phyloP scores from a whole-genome alignment of 2,797 vertebrate species.

The Cyclopterus lumpus region DNA sequence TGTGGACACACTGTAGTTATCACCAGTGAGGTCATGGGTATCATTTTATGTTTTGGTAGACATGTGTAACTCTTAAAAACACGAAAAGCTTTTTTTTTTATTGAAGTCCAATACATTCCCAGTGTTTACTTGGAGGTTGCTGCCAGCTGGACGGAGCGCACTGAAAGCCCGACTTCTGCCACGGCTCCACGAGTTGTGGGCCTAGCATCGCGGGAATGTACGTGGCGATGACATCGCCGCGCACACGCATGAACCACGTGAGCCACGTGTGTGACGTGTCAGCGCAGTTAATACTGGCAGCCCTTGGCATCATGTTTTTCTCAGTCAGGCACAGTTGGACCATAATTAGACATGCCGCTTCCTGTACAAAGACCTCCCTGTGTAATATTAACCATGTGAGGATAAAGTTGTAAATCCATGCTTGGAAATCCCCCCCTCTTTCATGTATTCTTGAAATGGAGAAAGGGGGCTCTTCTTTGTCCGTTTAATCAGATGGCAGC shows the following conservation, averaged over 20 bases:
- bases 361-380: constrained; percentile 85
- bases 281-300: constrained; percentile 71
- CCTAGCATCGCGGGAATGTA: constrained; percentile 80
- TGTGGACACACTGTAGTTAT: constrained; percentile 62
- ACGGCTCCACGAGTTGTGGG: constrained; percentile 85
- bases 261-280: constrained; percentile 77
- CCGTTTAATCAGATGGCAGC: constrained; percentile 54
- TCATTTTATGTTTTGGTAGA: constrained; percentile 50
- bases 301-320: constrained; percentile 80
- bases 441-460: constrained; percentile 66
- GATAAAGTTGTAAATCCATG: constrained; percentile 84
- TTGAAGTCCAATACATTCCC: constrained; percentile 29
- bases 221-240: constrained; percentile 85
- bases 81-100: constrained; percentile 25
- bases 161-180: constrained; percentile 82
- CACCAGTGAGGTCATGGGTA: constrained; percentile 62
- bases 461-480: constrained; percentile 34
- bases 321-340: constrained; percentile 83
- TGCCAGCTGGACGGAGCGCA: constrained; percentile 77
- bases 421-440: constrained; percentile 80
- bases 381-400: constrained; percentile 85
- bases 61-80: constrained; percentile 59
- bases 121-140: constrained; percentile 6
- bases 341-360: constrained; percentile 84
- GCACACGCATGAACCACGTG: constrained; percentile 87